Conservation (phyloP, 2,888 invertebrate species). For the Sympetrum striolatum region DNA sequence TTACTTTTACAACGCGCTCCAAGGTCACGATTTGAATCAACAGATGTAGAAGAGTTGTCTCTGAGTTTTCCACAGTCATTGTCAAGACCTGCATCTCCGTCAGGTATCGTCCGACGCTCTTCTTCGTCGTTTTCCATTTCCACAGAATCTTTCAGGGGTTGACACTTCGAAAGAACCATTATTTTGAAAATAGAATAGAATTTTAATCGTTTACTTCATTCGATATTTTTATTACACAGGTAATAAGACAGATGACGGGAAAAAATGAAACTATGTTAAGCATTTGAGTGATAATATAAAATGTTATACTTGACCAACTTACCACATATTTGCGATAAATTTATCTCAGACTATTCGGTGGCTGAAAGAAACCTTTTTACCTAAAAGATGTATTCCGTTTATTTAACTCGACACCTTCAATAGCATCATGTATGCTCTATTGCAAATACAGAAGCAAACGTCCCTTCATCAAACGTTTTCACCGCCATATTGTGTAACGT, state of each 20-base stretch:
- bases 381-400: background rate
- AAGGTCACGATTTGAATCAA: conserved; percentile 6
- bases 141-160: background rate
- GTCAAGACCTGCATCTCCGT: conserved; percentile 7
- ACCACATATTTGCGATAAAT: background rate
- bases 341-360: background rate
- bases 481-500: conserved; percentile 39
- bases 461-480: conserved; percentile 3
- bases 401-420: background rate
- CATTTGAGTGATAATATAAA: background rate
- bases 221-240: background rate
- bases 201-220: background rate
- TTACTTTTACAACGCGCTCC: conserved; percentile 2
- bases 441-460: background rate
- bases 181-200: background rate
- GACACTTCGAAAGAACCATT: conserved; percentile 2
- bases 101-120: conserved; percentile 6
- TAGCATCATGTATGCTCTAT: background rate
- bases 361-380: background rate
- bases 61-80: conserved; percentile 25
- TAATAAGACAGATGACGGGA: background rate
- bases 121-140: conserved; percentile 38
- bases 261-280: background rate
- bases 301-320: background rate
- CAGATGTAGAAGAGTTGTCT: background rate